Conservation (phyloP, 1,140 invertebrate species). For the Popillia japonica region DNA sequence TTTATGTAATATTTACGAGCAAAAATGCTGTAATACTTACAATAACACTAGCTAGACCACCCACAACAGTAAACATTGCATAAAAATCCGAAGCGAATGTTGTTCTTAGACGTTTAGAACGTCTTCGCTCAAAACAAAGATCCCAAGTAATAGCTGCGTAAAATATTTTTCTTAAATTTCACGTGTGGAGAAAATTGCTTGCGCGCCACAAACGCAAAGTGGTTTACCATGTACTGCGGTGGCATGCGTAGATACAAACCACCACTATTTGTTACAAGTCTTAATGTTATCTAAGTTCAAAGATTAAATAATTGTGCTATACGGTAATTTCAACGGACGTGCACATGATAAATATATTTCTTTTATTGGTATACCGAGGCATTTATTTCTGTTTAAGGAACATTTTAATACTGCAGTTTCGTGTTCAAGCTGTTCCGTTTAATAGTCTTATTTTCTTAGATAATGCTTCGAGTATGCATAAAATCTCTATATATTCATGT, state of each 20-base stretch:
- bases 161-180: conserved; percentile 27
- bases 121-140: conserved; percentile 4
- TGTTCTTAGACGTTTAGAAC: neutral
- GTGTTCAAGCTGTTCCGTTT: conserved; percentile 6
- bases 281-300: conserved; percentile 42
- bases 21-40: neutral
- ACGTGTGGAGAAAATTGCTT: neutral
- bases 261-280: conserved; percentile 41
- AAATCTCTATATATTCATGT: conserved; percentile 33
- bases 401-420: conserved; percentile 30
- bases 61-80: neutral
- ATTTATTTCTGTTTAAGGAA: conserved; percentile 34
- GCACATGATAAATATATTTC: conserved; percentile 36
- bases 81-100: neutral
- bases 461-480: conserved; percentile 23
- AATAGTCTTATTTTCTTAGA: conserved; percentile 34
- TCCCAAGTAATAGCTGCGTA: neutral
- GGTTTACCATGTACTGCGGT: conserved; percentile 44
- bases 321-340: conserved; percentile 34
- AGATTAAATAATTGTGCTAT: conserved; percentile 43
- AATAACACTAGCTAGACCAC: neutral
- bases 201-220: conserved; percentile 32
- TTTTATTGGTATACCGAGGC: conserved; percentile 30
- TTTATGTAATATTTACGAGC: neutral
- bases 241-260: conserved; percentile 41